Conservation (phyloP, 2,113 vertebrate genomes). For the Poeciliopsis turrubarensis region DNA sequence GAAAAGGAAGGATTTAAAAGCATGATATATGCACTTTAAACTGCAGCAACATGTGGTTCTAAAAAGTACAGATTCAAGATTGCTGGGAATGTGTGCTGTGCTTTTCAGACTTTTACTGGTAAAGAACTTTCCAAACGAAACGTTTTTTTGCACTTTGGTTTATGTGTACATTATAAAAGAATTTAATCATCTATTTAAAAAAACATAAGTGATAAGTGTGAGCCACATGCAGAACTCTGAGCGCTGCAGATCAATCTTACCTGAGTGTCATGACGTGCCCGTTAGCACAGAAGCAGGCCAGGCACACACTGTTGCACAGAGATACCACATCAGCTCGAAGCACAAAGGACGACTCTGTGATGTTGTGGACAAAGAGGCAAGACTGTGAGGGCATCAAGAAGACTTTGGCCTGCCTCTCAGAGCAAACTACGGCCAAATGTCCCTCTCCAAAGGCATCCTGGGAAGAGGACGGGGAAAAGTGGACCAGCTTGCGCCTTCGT, state of each 20-base stretch:
- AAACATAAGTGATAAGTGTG: too few species aligned
- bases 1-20: too few species aligned
- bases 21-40: too few species aligned
- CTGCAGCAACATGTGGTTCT: too few species aligned
- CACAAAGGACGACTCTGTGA: constrained; percentile 97
- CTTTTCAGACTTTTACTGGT: too few species aligned
- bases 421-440: constrained; percentile 93
- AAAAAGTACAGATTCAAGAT: too few species aligned
- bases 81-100: too few species aligned
- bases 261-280: constrained; percentile 98
- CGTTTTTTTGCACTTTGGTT: too few species aligned
- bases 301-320: constrained; percentile 89
- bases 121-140: too few species aligned
- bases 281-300: constrained; percentile 97
- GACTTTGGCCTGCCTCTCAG: constrained; percentile 98
- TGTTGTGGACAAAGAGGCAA: constrained; percentile 95
- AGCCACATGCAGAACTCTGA: neutral
- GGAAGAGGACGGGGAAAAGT: constrained; percentile 88
- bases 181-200: too few species aligned
- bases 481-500: constrained; percentile 88
- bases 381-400: constrained; percentile 97
- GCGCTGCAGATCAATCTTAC: constrained; percentile 71
- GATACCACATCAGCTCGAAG: constrained; percentile 90
- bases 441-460: constrained; percentile 89
- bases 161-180: too few species aligned